Evolutionary conservation across 2,888 invertebrate genomes (phyloP), one percentile per base, ranked within the genome.

Genomic region (Biston stratarius): DNA sequence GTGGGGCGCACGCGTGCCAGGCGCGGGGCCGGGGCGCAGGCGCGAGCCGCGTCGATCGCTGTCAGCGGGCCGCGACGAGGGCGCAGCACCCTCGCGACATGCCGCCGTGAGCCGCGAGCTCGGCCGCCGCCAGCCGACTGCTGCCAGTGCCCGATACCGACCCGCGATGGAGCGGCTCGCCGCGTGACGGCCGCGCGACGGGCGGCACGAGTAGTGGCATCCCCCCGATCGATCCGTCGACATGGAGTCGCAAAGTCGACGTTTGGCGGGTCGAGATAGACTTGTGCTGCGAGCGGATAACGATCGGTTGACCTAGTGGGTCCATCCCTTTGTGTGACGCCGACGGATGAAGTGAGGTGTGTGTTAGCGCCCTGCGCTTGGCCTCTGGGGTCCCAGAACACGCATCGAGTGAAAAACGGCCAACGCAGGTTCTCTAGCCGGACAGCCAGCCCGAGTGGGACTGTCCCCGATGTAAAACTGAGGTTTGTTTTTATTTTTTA

Each of bases 1-100:
- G 57, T 34, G 70, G 0, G 49, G 62, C 82, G 80, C 83, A 76
- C 71, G 81, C 80, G 82, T 73, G 71, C 38, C 57, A 63, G 36
- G 58, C 67, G 69, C 71, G 64, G 70, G 76, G 75, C 76, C 77
- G 73, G 75, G 64, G 67, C 70, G 72, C 73, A 67, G 71, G 65
- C 73, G 70, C 70, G 73, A 64, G 66, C 75, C 71, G 67, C 62
- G 51, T 62, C 64, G 68, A 62, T 61, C 65, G 66, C 65, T 60
- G 65, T 45, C 61, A 66, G 57, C 69, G 69, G 69, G 72, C 74
- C 79, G 78, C 79, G 76, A 71, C 69, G 73, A 73, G 76, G 68
- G 55, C 55, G 42, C 55, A 55, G 55, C 55, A 44, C 42, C 42
- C 52, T 38, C 55, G 55, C 40, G 55, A 12, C 55, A 42, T 42